Percentiles rank a stretch among this genome's conserved stretches.
Evolutionary conservation across 1,140 invertebrate genomes (phyloP).

Genomic region (Schlechtendalia chinensis): DNA sequence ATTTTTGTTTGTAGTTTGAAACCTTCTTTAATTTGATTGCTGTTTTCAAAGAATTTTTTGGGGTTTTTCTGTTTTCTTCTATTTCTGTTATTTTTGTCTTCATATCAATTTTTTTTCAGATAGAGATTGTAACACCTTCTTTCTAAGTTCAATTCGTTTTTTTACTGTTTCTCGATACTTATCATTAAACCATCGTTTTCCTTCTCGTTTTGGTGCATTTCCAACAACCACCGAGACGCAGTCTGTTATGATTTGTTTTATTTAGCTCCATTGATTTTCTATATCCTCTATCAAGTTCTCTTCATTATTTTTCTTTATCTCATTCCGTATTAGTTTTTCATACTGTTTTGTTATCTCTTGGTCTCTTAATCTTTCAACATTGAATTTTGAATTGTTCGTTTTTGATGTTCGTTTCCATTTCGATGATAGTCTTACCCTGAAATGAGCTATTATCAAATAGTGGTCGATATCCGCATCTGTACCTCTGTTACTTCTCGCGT

Average conservation of each 20-base stretch:
- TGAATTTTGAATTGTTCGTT: background rate
- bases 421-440: background rate
- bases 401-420: background rate
- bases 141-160: no score
- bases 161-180: no score
- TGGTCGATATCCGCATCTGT: background rate
- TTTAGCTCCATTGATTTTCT: background rate
- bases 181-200: background rate
- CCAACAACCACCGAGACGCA: background rate
- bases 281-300: background rate
- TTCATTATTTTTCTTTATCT: background rate
- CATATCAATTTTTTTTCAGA: no score
- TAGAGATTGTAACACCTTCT: no score
- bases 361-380: background rate
- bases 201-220: background rate
- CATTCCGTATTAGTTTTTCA: background rate
- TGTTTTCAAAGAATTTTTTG: slow-evolving; percentile 14
- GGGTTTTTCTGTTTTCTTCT: background rate
- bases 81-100: no score
- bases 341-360: background rate
- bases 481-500: background rate
- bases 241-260: background rate
- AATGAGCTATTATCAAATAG: background rate
- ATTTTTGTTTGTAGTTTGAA: no score
- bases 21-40: background rate